Evolutionary conservation across 2,113 vertebrate genomes (phyloP).

Genomic region (Anhinga rufa): DNA sequence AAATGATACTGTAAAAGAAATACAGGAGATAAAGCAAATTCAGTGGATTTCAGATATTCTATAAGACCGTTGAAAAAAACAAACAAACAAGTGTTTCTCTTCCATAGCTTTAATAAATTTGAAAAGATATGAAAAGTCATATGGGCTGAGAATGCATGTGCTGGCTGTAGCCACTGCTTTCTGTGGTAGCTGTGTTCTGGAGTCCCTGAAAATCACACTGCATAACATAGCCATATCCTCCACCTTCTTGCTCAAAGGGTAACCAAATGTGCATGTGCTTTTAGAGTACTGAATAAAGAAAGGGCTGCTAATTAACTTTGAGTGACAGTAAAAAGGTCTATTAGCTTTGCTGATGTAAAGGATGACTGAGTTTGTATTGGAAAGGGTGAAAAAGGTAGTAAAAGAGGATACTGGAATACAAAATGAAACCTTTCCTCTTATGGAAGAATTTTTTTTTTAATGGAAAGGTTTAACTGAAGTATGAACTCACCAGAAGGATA

Average conservation of each 20-base stretch:
- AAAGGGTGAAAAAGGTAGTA: not conserved
- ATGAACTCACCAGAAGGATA: not conserved
- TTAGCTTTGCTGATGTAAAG: not conserved
- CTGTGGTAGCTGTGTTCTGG: too few relatives aligned
- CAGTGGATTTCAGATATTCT: not conserved
- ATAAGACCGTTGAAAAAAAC: accelerated
- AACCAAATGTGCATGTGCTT: not conserved
- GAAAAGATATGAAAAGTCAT: not conserved
- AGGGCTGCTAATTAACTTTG: not conserved
- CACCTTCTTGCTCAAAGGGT: not conserved
- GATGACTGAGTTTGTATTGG: not conserved
- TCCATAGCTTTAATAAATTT: not conserved
- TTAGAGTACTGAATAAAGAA: not conserved
- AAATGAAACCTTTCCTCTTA: not conserved
- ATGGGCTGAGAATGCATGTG: not conserved
- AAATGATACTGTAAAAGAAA: not conserved
- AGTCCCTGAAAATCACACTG: not conserved
- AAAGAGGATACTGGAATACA: not conserved
- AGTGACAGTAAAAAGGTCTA: not conserved
- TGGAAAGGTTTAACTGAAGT: not conserved
- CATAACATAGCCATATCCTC: not conserved
- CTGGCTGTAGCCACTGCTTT: not conserved
- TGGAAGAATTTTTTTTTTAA: not conserved
- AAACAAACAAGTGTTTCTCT: not conserved
- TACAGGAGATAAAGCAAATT: not conserved